phyloP scores from a whole-genome alignment of 2,888 invertebrate species.

The Aspidiotus destructor region DNA sequence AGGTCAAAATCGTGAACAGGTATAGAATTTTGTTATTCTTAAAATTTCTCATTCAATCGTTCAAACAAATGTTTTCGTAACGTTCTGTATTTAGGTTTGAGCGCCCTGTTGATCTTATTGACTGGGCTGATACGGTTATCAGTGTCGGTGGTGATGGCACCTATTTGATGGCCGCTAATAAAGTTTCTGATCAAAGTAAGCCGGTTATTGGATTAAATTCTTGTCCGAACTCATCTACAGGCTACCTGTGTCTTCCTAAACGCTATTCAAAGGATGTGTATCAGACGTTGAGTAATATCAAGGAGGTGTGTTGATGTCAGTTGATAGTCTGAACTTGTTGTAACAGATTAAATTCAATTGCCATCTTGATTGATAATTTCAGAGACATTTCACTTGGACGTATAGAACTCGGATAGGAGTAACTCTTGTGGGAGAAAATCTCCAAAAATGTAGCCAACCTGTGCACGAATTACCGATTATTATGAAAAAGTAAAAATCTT shows the following conservation, averaged over 20 bases:
- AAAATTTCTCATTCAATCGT: background rate
- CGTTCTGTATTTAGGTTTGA: constrained; percentile 24
- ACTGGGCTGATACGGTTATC: constrained; percentile 83
- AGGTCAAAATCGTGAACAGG: constrained; percentile 71
- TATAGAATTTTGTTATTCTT: constrained; percentile 40
- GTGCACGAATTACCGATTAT: constrained; percentile 13
- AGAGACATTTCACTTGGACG: constrained; percentile 78
- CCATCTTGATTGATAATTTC: constrained; percentile 33
- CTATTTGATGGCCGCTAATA: constrained; percentile 83
- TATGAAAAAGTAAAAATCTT: constrained; percentile 41
- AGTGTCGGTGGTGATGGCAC: constrained; percentile 96
- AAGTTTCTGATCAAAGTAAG: constrained; percentile 62
- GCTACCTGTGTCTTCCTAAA: constrained; percentile 79
- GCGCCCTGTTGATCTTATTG: constrained; percentile 50
- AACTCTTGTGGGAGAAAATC: constrained; percentile 51
- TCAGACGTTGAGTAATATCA: constrained; percentile 57
- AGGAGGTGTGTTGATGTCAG: constrained; percentile 7
- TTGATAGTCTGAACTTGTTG: background rate
- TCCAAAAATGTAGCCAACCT: constrained; percentile 43
- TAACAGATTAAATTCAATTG: background rate
- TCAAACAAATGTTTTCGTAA: constrained; percentile 10
- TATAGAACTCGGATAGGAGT: constrained; percentile 82
- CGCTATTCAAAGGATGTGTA: constrained; percentile 67
- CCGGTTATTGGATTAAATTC: constrained; percentile 98
- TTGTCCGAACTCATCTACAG: constrained; percentile 85